Percentiles rank a stretch among this genome's conserved stretches.
Evolutionary conservation across 2,113 vertebrate species (phyloP).

Genomic region (Tretioscincus oriximinensis): DNA sequence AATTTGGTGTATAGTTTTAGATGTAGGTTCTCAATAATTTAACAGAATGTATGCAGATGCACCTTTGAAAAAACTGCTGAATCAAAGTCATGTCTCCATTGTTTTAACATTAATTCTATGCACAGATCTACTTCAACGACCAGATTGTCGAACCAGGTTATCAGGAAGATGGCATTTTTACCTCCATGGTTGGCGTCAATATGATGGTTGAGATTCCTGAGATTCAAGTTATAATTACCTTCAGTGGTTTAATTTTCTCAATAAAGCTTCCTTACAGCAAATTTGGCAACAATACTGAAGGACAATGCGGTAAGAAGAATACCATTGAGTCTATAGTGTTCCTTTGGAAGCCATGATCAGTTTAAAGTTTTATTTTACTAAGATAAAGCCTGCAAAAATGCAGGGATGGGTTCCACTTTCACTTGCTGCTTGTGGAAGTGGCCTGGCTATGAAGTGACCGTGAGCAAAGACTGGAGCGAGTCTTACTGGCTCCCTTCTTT

Average conservation of each 20-base stretch:
- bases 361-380: neutral
- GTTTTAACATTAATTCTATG: conserved; percentile 7
- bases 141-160: conserved; percentile 76
- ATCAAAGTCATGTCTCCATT: conserved; percentile 26
- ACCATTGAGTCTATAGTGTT: neutral
- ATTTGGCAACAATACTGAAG: conserved; percentile 86
- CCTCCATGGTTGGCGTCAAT: conserved; percentile 75
- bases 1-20: neutral
- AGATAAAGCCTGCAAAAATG: too few relatives aligned
- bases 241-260: conserved; percentile 75
- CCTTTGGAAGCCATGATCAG: neutral
- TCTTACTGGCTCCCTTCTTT: too few relatives aligned
- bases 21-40: neutral
- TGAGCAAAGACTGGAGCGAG: too few relatives aligned
- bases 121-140: conserved; percentile 79
- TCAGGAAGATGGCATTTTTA: conserved; percentile 63
- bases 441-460: too few relatives aligned
- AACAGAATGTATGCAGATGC: neutral
- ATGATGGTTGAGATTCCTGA: conserved; percentile 74
- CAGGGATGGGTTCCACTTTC: too few relatives aligned
- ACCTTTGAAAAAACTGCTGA: conserved; percentile 3
- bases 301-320: conserved; percentile 87
- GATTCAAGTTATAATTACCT: conserved; percentile 73
- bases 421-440: too few relatives aligned
- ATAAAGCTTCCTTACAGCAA: conserved; percentile 78